A percentile compares a stretch with the other conserved stretches of the same genome.
These are phyloP conservation scores for Rugalucina vietnamica DNA, from an alignment of 2,888 invertebrate genomes.

Conservation along the genomic window DNA sequence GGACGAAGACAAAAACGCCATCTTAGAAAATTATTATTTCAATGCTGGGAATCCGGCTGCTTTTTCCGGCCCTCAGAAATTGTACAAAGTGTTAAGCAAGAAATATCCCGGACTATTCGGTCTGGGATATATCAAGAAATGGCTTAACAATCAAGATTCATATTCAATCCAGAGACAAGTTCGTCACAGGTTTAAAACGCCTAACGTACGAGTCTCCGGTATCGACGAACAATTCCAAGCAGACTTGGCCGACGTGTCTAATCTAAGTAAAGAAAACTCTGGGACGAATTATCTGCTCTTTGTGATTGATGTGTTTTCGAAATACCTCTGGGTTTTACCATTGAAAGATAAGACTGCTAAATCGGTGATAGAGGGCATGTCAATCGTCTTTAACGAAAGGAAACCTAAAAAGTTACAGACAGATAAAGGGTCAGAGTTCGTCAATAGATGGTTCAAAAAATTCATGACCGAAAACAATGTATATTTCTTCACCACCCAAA, in stretches of 20 bases:
- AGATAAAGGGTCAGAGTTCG: constrained; percentile 16
- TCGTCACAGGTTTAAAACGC: constrained; percentile 14
- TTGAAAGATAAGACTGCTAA: constrained; percentile 16
- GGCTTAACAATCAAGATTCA: constrained; percentile 22
- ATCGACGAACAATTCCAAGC: not conserved
- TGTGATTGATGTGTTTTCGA: constrained; percentile 12
- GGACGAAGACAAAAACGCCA: not conserved
- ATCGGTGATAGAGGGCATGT: not conserved
- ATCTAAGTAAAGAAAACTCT: constrained; percentile 8
- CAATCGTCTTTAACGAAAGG: not conserved
- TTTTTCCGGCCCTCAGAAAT: constrained; percentile 8
- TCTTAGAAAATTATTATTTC: not conserved
- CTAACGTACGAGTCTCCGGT: constrained; percentile 9
- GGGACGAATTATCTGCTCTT: not conserved
- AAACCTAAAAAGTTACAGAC: constrained; percentile 4
- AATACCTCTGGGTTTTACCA: constrained; percentile 8
- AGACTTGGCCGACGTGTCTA: not conserved
- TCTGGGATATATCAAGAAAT: not conserved
- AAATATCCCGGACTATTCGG: constrained; percentile 1
- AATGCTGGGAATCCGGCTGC: constrained; percentile 15
- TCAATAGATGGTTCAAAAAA: not conserved
- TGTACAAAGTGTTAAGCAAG: not conserved
- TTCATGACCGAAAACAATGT: not conserved
- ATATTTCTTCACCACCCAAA: constrained; percentile 13
- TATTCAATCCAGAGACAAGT: constrained; percentile 5